Evolutionary conservation across 2,888 invertebrate genomes (phyloP), one percentile per base, ranked within the genome.

Genomic region (Netelia virgata): DNA sequence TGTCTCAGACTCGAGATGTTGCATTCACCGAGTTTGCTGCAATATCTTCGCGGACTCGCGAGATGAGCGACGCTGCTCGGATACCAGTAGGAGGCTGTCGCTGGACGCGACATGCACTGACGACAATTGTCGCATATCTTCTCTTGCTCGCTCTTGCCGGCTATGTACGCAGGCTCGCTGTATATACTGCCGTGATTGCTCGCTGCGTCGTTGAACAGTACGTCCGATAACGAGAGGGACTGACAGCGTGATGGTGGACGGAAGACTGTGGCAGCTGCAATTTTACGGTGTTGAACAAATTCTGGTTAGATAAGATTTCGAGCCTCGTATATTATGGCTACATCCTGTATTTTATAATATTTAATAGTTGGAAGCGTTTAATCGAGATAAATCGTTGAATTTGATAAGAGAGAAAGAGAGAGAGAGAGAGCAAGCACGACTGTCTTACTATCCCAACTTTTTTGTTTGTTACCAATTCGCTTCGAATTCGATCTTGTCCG

Each of bases 101-200:
- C 95, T 20, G 96, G 96, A 89, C 96, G 94, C 64, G 96, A 95
- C 95, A 96, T 96, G 88, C 95, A 96, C 88, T 96, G 95, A 91
- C 96, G 96, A 90, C 96, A 97, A 92, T 96, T 96, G 94, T 96
- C 96, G 94, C 96, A 97, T 91, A 96, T 96, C 94, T 96, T 96
- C 90, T 96, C 96, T 93, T 96, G 96, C 43, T 95, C 95, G 70
- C 89, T 90, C 57, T 92, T 93, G 47, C 91, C 91, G 5, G 92
- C 91, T 88, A 94, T 93, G 90, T 97, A 97, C 6, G 97, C 97
- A 0, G 97, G 97, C 93, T 97, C 97, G 92, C 97, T 97, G 92
- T 97, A 97, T 85, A 97, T 97, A 90, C 97, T 97, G 87, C 97
- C 97, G 85, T 97, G 97, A 88, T 96, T 96, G 90, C 95, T 96